Base-by-base conservation (phyloP, 1,140 invertebrate genomes). In the Caenorhabditis latens region DNA sequence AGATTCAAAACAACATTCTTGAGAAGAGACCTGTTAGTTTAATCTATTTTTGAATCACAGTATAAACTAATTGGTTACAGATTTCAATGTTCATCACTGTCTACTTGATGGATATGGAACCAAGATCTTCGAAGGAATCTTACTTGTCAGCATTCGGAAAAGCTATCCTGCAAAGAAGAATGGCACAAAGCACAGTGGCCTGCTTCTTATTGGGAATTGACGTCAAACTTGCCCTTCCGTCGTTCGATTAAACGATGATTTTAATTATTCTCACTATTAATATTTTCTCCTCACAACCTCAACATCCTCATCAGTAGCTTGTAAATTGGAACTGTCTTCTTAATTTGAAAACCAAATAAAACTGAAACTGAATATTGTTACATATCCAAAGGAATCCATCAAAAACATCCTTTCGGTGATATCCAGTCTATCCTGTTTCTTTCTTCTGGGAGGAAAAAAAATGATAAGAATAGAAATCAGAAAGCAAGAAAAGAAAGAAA, bases 51-150 rank as follows among this genome's bases (percentile, higher is more conserved):
- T 11, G 32, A 32, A 7, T 21, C 8, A 7, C 32, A 32, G 9
- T 32, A 32, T 9, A 0, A 21, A 9, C 32, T 32, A 46, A 16
- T 32, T 79, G 9, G 46, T 24, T 84, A 86, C 79, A 92, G 91
- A 92, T 92, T 63, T 92, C 91, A 43, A 92, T 92, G 91, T 92
- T 92, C 84, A 92, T 92, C 21, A 92, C 91, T n/a, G 91, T 92
- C 19, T 92, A 92, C 82, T 84, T 92, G 46, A 92, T 92, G 91
- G 91, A 92, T 84, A 86, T 92, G 90, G 90, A 91, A 63, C 90
- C 91, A 50, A 71, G 92, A 71, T 75, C 92, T 32, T 75, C 92
- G 32, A 90, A 89, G 61, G 91, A 92, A 89, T 90, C 89, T 2
- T 92, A 92, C 67, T 67, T 92, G 6, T 92, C 91, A 5, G 91